These are phyloP conservation scores for Semicossyphus pulcher DNA, from an alignment of 2,113 vertebrate genomes.

Conservation along the genomic window DNA sequence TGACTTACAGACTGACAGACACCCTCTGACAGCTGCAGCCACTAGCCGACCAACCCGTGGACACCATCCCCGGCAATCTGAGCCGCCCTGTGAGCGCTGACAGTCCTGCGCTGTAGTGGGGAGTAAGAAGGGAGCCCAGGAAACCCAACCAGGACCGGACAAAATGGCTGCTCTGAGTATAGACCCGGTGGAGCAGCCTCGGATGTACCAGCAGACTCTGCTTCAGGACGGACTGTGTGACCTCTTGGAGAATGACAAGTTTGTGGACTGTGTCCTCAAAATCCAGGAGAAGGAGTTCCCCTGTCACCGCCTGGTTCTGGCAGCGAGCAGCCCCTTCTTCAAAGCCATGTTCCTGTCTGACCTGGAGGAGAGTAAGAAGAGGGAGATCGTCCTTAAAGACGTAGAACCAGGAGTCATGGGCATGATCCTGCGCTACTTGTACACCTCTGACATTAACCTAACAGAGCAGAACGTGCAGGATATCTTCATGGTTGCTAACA, in stretches of 20 bases:
- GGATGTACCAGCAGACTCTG: slow-evolving; percentile 95
- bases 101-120: slow-evolving; percentile 62
- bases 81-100: slow-evolving; percentile 50
- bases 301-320: slow-evolving; percentile 92
- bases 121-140: slow-evolving; percentile 57
- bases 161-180: slow-evolving; percentile 88
- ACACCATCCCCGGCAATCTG: slow-evolving; percentile 38
- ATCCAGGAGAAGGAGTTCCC: slow-evolving; percentile 91
- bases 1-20: slow-evolving; percentile 73
- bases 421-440: slow-evolving; percentile 92
- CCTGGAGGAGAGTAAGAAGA: slow-evolving; percentile 87
- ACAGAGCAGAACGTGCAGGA: slow-evolving; percentile 94
- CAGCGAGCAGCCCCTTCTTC: slow-evolving; percentile 94
- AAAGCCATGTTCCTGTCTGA: slow-evolving; percentile 91
- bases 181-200: slow-evolving; percentile 89
- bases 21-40: slow-evolving; percentile 79
- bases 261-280: slow-evolving; percentile 93
- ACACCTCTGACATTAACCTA: slow-evolving; percentile 92
- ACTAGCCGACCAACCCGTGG: slow-evolving; percentile 39
- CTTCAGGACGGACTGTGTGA: slow-evolving; percentile 96
- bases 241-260: slow-evolving; percentile 92
- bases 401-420: slow-evolving; percentile 89
- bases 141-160: slow-evolving; percentile 36
- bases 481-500: slow-evolving; percentile 91
- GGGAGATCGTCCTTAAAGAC: slow-evolving; percentile 89